phyloP scores from a whole-genome alignment of 2,888 invertebrate genomes.

The Toxonevra muliebris region DNA sequence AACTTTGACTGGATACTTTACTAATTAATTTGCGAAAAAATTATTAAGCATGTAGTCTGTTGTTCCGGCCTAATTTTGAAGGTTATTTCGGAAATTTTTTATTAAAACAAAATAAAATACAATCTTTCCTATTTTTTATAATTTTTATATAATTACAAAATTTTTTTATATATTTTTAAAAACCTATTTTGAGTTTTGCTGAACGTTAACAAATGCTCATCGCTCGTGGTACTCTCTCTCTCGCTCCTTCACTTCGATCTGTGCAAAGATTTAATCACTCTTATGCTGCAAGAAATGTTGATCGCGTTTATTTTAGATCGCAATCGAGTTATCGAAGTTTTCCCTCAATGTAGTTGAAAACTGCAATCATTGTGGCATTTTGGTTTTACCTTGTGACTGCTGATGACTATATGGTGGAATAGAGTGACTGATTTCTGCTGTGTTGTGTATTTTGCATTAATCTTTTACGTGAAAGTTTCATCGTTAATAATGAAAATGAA shows the following conservation, averaged over 20 bases:
- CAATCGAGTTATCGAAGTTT: too few species aligned
- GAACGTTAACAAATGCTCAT: slow-evolving; percentile 28
- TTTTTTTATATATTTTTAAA: slow-evolving; percentile 7
- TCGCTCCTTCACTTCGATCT: too few species aligned
- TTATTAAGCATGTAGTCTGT: too few species aligned
- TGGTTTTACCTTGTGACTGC: neutral
- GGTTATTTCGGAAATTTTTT: too few species aligned
- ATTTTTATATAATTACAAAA: slow-evolving; percentile 35
- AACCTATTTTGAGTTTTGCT: slow-evolving; percentile 37
- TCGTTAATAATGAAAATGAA: slow-evolving; percentile 44
- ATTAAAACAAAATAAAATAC: too few species aligned
- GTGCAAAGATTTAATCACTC: slow-evolving; percentile 20
- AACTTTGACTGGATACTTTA: too few species aligned
- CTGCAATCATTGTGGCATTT: neutral
- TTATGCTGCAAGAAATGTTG: neutral
- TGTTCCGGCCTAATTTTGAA: too few species aligned
- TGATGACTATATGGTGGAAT: slow-evolving; percentile 26
- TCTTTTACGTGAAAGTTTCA: slow-evolving; percentile 43
- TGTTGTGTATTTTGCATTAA: too few species aligned
- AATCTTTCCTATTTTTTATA: too few species aligned
- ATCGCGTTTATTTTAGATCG: slow-evolving; percentile 9
- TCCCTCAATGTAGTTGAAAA: neutral
- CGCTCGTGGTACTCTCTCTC: neutral
- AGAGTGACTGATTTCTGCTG: neutral
- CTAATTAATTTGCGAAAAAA: too few species aligned